These are phyloP conservation scores for Polyergus mexicanus DNA, from an alignment of 1,140 invertebrate genomes.

Conservation along the genomic window DNA sequence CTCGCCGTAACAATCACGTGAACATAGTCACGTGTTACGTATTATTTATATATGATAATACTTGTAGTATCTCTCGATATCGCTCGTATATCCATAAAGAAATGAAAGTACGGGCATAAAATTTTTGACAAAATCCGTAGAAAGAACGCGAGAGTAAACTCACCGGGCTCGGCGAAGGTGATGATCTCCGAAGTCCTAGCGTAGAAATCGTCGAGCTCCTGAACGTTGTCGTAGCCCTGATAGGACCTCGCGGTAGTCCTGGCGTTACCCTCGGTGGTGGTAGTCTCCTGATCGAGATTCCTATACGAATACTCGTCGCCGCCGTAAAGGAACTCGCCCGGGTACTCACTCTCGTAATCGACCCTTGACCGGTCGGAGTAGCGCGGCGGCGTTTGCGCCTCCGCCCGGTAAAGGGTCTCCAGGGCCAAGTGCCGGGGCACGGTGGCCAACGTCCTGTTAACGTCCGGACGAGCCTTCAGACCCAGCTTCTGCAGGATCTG, in stretches of 20 bases:
- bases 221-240: constrained; percentile 78
- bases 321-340: constrained; percentile 78
- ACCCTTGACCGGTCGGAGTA: constrained; percentile 64
- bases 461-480: constrained; percentile 90
- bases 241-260: constrained; percentile 77
- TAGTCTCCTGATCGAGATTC: constrained; percentile 77
- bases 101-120: not conserved
- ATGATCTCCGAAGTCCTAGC: constrained; percentile 93
- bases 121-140: not conserved
- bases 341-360: constrained; percentile 73
- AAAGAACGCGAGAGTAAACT: constrained; percentile 73
- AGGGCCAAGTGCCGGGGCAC: constrained; percentile 90
- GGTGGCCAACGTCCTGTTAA: constrained; percentile 88
- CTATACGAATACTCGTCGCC: constrained; percentile 82
- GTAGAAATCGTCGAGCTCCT: constrained; percentile 91
- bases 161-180: constrained; percentile 93
- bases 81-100: not conserved
- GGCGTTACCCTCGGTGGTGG: constrained; percentile 69
- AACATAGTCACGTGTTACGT: constrained; percentile 5
- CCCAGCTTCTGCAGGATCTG: constrained; percentile 92
- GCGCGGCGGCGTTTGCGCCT: constrained; percentile 82
- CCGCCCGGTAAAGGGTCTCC: constrained; percentile 90
- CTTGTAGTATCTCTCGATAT: constrained; percentile 7
- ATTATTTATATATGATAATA: not conserved
- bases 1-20: not conserved